Evolutionary conservation across 1,140 invertebrate species (phyloP).

Genomic region (Orchestia grillus): DNA sequence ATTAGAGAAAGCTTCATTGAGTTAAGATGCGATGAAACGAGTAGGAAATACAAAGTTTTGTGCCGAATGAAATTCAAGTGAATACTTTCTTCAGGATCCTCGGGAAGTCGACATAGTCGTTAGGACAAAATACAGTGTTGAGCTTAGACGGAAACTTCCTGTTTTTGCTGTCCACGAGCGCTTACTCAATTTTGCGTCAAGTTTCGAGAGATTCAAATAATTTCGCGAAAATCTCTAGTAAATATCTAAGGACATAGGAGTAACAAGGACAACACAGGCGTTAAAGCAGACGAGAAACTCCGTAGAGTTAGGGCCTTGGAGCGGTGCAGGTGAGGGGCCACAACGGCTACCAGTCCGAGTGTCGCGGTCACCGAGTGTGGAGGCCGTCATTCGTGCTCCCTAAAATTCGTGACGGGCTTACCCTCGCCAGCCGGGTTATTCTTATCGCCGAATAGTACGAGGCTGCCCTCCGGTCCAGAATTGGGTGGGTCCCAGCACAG

Average conservation of each 20-base stretch:
- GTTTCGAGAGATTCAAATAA: not conserved
- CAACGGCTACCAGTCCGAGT: not conserved
- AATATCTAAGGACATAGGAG: too few species aligned
- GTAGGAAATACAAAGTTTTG: too few species aligned
- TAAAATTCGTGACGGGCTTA: not conserved
- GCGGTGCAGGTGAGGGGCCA: not conserved
- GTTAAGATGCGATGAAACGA: too few species aligned
- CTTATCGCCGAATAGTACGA: not conserved
- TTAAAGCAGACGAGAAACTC: conserved; percentile 7
- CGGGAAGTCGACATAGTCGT: too few species aligned
- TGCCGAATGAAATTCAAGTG: too few species aligned
- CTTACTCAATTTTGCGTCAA: too few species aligned
- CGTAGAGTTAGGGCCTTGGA: not conserved
- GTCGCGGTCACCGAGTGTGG: not conserved
- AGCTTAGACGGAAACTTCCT: too few species aligned
- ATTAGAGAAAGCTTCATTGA: too few species aligned
- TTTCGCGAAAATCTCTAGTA: too few species aligned
- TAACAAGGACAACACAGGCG: not conserved
- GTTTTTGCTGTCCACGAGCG: too few species aligned
- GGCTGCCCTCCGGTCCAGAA: not conserved
- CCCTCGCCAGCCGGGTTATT: not conserved
- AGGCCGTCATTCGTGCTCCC: not conserved
- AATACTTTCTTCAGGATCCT: too few species aligned
- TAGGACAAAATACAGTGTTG: too few species aligned
- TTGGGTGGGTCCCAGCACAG: not conserved